Evolutionary conservation across 2,888 invertebrate species (phyloP), one percentile per base, ranked within the genome.

Genomic region (Xanthostigma xanthostigma): DNA sequence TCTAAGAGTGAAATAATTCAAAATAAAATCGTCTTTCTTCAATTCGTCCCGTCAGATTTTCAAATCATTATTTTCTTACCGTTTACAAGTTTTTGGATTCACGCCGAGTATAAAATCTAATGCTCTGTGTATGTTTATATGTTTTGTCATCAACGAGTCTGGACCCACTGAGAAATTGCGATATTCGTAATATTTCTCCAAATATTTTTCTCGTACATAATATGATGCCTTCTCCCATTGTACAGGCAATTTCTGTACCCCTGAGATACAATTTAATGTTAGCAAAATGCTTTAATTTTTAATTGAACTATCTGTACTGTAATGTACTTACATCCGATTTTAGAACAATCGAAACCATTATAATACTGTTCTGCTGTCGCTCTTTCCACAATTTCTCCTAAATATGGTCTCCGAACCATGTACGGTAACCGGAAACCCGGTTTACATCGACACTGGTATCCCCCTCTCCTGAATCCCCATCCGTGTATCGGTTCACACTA

Each of bases 401-500:
- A 75, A 71, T 84, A 96, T 0, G 96, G 94, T 47, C 92, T 76
- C 47, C 94, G 75, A 35, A 91, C 90, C 50, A 86, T 79, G 58
- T 82, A 79, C 0, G 96, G 96, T 56, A 93, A 73, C 47, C 96
- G 77, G 66, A 71, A 85, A 1, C 93, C 90, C 0, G 96, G 94
- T 59, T 78, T 77, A 67, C 97, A 97, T 54, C 92, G 78, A 63
- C 93, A 94, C 62, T 93, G 92, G 68, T 94, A 96, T 8, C 93
- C 95, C 45, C 96, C 96, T 60, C 96, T 77, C 47, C 94, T 76
- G 66, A 90, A 94, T 40, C 96, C 96, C 86, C 89, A 97, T 4
- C 96, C 96, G 63, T 93, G 84, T 45, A 96, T 66, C 0, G 96
- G 96, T 67, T 97, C 96, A 67, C 96, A 97, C 86, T 91, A 59